Conservation (phyloP, 2,888 invertebrate species). For the Hypercompe scribonia region DNA sequence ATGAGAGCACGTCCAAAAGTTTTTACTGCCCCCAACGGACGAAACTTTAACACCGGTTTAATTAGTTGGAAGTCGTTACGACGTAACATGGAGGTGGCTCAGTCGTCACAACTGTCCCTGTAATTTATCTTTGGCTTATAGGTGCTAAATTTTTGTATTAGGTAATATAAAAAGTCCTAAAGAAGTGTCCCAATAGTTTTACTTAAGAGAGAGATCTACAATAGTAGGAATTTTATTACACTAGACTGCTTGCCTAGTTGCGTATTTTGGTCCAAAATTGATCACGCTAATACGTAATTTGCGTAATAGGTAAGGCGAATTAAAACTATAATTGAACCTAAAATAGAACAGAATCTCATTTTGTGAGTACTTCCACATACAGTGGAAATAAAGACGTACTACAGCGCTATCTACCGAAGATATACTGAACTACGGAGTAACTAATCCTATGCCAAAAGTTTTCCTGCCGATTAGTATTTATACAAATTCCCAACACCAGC, state of each 20-base stretch:
- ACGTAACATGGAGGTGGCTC: slow-evolving; percentile 57
- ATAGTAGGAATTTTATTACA: background rate
- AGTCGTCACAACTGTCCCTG: slow-evolving; percentile 43
- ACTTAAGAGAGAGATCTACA: background rate
- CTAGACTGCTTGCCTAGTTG: background rate
- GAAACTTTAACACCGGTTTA: slow-evolving; percentile 69
- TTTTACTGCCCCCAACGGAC: slow-evolving; percentile 65
- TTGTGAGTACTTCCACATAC: too few relatives aligned
- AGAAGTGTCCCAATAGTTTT: background rate
- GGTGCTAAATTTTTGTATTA: slow-evolving; percentile 1
- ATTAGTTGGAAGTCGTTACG: slow-evolving; percentile 67
- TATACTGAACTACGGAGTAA: too few relatives aligned
- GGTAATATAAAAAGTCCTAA: background rate
- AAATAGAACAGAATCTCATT: too few relatives aligned
- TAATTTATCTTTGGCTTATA: slow-evolving; percentile 38
- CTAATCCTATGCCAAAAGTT: too few relatives aligned
- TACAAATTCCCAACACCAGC: too few relatives aligned
- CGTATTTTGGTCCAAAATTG: background rate
- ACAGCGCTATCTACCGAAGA: too few relatives aligned
- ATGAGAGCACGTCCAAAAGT: slow-evolving; percentile 58
- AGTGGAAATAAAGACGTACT: too few relatives aligned
- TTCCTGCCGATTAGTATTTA: too few relatives aligned
- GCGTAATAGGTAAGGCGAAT: background rate
- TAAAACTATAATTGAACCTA: too few relatives aligned
- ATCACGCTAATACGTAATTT: too few relatives aligned